Conservation (phyloP, 2,888 invertebrate genomes). For the Sesamia inferens region DNA sequence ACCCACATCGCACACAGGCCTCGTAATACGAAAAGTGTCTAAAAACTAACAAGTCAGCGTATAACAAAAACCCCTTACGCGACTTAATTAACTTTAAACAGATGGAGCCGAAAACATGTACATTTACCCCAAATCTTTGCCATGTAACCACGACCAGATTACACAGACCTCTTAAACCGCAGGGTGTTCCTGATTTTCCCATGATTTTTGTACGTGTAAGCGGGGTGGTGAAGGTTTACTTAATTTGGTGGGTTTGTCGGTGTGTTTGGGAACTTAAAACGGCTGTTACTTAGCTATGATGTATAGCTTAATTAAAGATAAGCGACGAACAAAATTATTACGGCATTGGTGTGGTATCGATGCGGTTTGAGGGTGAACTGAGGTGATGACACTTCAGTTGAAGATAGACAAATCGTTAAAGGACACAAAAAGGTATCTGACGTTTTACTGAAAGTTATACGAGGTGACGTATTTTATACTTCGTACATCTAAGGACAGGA, state of each 20-base stretch:
- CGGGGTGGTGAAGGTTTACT: conserved; percentile 22
- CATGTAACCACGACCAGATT: conserved; percentile 48
- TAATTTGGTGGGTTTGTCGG: conserved; percentile 46
- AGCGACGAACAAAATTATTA: conserved; percentile 54
- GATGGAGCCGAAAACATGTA: conserved; percentile 63
- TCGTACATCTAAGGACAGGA: too few relatives aligned
- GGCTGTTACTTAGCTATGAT: conserved; percentile 70
- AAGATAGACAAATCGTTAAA: not conserved
- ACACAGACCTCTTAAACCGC: conserved; percentile 22
- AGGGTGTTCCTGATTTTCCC: conserved; percentile 1
- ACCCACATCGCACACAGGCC: conserved; percentile 26
- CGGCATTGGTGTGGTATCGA: conserved; percentile 17
- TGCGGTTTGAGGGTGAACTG: conserved; percentile 18
- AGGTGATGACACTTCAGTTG: not conserved
- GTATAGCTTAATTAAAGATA: conserved; percentile 72
- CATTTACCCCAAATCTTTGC: conserved; percentile 60
- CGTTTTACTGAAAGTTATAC: too few relatives aligned
- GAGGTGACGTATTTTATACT: too few relatives aligned
- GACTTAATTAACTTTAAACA: conserved; percentile 66
- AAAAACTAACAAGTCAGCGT: conserved; percentile 62
- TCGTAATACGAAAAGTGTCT: conserved; percentile 45
- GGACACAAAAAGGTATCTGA: too few relatives aligned
- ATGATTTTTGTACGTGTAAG: not conserved
- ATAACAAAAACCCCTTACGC: conserved; percentile 63
- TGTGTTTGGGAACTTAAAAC: conserved; percentile 63